Evolutionary conservation across 64 coral and sea anemone genomes (phyloP).

Genomic region (Montipora sp.): DNA sequence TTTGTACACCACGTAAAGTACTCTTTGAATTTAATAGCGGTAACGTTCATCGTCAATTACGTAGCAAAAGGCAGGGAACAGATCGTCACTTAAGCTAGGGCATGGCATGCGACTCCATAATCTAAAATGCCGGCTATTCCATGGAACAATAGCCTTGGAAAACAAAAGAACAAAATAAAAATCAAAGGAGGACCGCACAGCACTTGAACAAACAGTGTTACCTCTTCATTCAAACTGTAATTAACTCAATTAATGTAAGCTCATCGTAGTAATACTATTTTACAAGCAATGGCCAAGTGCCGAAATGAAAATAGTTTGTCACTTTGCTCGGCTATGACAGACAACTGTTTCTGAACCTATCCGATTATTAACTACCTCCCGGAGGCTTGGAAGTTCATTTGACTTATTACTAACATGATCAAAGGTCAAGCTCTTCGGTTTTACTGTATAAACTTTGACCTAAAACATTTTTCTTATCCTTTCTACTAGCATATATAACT

Average conservation of each 20-base stretch:
- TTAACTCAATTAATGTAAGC: slow-evolving; percentile 31
- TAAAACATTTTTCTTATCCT: no score
- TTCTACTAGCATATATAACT: no score
- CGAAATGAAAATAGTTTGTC: slow-evolving; percentile 23
- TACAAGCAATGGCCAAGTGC: slow-evolving; percentile 12
- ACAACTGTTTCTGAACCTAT: neutral
- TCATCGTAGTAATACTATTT: slow-evolving; percentile 14
- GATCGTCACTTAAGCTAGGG: no score
- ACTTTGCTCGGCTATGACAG: neutral
- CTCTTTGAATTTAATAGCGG: no score
- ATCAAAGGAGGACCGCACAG: slow-evolving; percentile 25
- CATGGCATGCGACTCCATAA: no score
- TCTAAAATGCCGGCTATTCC: no score
- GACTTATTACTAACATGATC: neutral
- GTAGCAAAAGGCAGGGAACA: no score
- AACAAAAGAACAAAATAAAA: neutral
- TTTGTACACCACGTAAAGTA: no score
- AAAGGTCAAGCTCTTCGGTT: no score
- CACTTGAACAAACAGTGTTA: slow-evolving; percentile 56
- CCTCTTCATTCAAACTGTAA: slow-evolving; percentile 5
- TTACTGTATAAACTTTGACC: no score
- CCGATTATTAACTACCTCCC: neutral
- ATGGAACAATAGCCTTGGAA: neutral
- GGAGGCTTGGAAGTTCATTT: neutral
- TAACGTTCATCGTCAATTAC: no score